phyloP scores from a whole-genome alignment of 2,113 vertebrate genomes.

The Cyprinodon tularosa region DNA sequence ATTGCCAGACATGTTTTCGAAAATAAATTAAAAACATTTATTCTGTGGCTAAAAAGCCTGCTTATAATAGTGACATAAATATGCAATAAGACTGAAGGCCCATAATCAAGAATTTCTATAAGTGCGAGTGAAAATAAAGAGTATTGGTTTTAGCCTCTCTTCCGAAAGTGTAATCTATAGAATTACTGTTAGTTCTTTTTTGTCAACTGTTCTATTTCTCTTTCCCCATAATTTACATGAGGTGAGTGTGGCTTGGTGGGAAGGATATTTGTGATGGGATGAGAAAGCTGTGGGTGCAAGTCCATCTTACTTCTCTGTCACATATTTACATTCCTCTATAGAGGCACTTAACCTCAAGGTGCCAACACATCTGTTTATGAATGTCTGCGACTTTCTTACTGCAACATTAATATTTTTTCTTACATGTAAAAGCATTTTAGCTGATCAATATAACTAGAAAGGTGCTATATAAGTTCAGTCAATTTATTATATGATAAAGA shows the following conservation, averaged over 20 bases:
- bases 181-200: neutral
- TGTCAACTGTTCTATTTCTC: neutral
- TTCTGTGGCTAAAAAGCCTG: conserved; percentile 38
- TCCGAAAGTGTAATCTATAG: neutral
- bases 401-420: neutral
- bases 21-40: conserved; percentile 60
- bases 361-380: neutral
- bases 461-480: neutral
- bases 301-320: neutral
- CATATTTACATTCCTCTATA: neutral
- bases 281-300: neutral
- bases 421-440: neutral
- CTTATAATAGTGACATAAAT: conserved; percentile 1
- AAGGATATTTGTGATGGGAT: neutral
- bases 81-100: neutral
- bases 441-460: neutral
- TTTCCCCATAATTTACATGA: too few relatives aligned
- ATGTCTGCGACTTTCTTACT: conserved; percentile 5
- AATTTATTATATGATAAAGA: neutral
- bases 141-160: neutral
- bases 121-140: neutral
- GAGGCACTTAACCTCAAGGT: neutral
- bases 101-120: neutral
- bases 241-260: too few relatives aligned
- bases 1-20: conserved; percentile 34